Evolutionary conservation across 1,140 invertebrate genomes (phyloP).

Genomic region (Drosophila subpulchrella): DNA sequence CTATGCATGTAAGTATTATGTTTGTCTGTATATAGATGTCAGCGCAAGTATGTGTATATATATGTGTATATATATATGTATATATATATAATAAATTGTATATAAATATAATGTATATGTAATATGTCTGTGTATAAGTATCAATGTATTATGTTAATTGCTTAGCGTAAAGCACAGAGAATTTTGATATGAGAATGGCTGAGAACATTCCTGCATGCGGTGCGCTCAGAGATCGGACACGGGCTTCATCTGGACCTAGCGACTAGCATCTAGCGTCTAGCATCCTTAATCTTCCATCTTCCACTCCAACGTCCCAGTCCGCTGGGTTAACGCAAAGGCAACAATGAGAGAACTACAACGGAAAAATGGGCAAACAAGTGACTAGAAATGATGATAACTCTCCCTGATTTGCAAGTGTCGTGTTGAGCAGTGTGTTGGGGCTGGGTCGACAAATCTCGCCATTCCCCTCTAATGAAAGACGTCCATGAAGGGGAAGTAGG

Average conservation of each 20-base stretch:
- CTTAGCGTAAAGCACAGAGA: slow-evolving; percentile 80
- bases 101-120: slow-evolving; percentile 59
- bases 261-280: not conserved
- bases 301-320: slow-evolving; percentile 2
- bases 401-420: slow-evolving; percentile 46
- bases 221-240: slow-evolving; percentile 23
- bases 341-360: slow-evolving; percentile 36
- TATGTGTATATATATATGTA: slow-evolving; percentile 54
- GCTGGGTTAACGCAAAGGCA: slow-evolving; percentile 32
- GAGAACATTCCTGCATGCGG: slow-evolving; percentile 58
- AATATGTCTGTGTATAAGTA: slow-evolving; percentile 58
- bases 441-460: no score
- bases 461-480: slow-evolving; percentile 86
- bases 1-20: slow-evolving; percentile 55
- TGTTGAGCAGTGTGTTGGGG: slow-evolving; percentile 14
- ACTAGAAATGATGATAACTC: slow-evolving; percentile 57
- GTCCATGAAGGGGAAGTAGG: slow-evolving; percentile 94
- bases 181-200: slow-evolving; percentile 79
- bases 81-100: slow-evolving; percentile 61
- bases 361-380: slow-evolving; percentile 36
- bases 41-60: slow-evolving; percentile 63
- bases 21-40: slow-evolving; percentile 52
- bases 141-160: slow-evolving; percentile 66
- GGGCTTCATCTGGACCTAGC: not conserved
- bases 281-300: not conserved